These are phyloP conservation scores for Sarcoramphus papa DNA, from an alignment of 2,797 vertebrate genomes.

Conservation along the genomic window DNA sequence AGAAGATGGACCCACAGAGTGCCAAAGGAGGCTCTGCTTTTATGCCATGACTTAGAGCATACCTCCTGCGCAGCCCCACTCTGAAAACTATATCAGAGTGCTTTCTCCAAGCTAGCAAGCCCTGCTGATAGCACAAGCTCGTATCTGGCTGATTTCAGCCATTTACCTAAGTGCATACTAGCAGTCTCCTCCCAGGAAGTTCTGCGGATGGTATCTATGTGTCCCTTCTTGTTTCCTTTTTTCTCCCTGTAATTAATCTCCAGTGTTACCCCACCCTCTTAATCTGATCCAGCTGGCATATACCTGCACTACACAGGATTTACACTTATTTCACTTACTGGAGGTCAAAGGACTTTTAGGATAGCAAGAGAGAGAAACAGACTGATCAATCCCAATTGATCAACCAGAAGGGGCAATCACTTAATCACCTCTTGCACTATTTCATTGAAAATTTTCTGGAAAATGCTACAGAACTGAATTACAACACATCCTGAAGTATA, in stretches of 20 bases:
- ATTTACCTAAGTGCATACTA: not conserved
- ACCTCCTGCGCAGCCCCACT: not conserved
- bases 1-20: not conserved
- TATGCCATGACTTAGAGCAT: not conserved
- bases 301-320: slow-evolving; percentile 4
- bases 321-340: not conserved
- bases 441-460: not conserved
- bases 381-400: not conserved
- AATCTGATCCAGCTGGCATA: slow-evolving; percentile 7
- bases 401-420: not conserved
- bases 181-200: slow-evolving; percentile 21
- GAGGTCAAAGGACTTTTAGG: not conserved
- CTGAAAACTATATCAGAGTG: not conserved
- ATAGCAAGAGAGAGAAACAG: not conserved
- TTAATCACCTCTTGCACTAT: not conserved
- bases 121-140: not conserved
- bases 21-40: not conserved
- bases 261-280: slow-evolving; percentile 25
- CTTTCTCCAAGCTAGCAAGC: not conserved
- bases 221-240: slow-evolving; percentile 38
- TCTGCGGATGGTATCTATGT: not conserved
- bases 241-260: not conserved
- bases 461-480: not conserved
- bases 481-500: not conserved
- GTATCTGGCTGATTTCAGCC: not conserved